Base-by-base conservation (phyloP, 2,113 vertebrate species). In the Bos indicus region DNA sequence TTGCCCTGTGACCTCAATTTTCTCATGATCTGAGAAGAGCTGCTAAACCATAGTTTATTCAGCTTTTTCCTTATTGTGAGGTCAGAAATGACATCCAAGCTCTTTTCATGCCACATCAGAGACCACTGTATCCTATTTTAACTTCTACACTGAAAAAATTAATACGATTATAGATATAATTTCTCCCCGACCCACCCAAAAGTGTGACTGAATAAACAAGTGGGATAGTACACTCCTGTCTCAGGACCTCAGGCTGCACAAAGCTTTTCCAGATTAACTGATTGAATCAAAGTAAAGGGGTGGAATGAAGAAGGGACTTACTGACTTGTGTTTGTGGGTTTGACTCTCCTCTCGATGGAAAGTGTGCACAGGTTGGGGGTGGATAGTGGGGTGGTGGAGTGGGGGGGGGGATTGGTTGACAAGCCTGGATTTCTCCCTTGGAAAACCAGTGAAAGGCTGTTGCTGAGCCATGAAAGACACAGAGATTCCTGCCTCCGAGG, bases 401-500 rank as follows among this genome's bases (percentile, higher is more conserved):
- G 30, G 7, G 78, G 9, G 16, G 48, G 14, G 48, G 9, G 17
- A 10, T 17, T 17, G 30, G 78, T 17, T 28, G 28, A 88, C 28
- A 77, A 80, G 8, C 77, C 26, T 7, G 9, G n/a, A 16, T 40
- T n/a, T 7, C 28, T 7, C 19, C 4, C 25, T 14, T 54, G 91
- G 67, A 56, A 57, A 84, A 33, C 67, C 28, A 56, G 51, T 16
- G 60, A 64, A 64, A 16, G 14, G 30, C 14, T 64, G 30, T 64
- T 64, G 60, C 30, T 33, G 30, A 64, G 60, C 30, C 60, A 64
- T 8, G 60, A 33, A 33, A 64, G 60, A 64, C 7, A 33, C 30
- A 0, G 0, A 6, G 6, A 33, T 33, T 33, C 14, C 33, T 64
- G 14, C 14, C 30, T 64, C 14, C 7, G 60, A 33, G 60, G 60